Percentiles rank a stretch among this genome's conserved stretches.
phyloP scores from a whole-genome alignment of 2,113 vertebrate species.

The Microtus montanus region DNA sequence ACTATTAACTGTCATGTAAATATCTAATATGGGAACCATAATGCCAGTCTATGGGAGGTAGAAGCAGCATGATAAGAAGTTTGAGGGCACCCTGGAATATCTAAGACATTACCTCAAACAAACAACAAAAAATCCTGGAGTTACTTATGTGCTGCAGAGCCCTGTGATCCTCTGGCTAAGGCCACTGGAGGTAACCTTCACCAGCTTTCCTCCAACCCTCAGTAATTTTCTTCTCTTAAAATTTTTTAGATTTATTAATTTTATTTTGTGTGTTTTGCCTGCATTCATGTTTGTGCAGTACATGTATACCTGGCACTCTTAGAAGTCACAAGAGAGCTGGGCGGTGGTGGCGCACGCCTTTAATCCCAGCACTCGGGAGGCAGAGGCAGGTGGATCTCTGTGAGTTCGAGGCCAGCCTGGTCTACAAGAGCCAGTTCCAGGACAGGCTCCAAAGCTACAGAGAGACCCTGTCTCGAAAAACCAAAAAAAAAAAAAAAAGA shows the following conservation, averaged over 20 bases:
- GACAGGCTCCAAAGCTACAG: too few relatives aligned
- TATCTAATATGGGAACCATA: neutral
- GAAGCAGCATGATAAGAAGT: neutral
- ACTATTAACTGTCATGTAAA: neutral
- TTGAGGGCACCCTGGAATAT: neutral
- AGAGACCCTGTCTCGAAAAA: too few relatives aligned
- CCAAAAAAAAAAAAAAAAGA: too few relatives aligned
- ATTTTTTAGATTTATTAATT: neutral
- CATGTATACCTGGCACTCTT: neutral
- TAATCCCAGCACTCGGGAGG: too few relatives aligned
- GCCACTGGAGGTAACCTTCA: neutral
- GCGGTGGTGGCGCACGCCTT: too few relatives aligned
- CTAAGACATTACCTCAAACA: neutral
- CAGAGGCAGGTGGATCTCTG: too few relatives aligned
- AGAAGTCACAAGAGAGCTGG: neutral
- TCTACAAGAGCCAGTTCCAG: too few relatives aligned
- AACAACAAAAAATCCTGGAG: neutral
- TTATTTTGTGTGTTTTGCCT: neutral
- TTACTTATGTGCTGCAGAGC: neutral
- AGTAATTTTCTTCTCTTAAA: neutral
- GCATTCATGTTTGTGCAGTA: neutral
- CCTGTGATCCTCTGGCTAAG: too few relatives aligned
- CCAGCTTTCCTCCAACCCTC: too few relatives aligned
- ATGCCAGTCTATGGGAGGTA: too few relatives aligned
- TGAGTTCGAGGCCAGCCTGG: too few relatives aligned